Percentiles rank a stretch among this genome's conserved stretches.
Conservation (phyloP, 2,888 invertebrate species). For the Parascotia fuliginaria region DNA sequence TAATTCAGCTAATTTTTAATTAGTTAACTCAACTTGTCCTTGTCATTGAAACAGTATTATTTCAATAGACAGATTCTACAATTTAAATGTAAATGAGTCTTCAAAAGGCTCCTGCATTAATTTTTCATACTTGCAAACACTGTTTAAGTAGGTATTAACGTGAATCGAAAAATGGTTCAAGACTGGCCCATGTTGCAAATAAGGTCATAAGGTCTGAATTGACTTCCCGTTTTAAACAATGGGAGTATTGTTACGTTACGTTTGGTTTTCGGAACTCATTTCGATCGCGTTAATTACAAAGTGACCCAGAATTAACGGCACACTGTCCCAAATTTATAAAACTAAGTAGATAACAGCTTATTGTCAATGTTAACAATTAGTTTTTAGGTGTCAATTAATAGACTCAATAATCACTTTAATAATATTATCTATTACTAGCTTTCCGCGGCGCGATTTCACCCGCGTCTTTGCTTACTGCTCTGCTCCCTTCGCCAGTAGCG, state of each 20-base stretch:
- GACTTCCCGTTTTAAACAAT: constrained; percentile 54
- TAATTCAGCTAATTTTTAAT: too few relatives aligned
- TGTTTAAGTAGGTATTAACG: neutral
- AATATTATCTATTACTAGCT: too few relatives aligned
- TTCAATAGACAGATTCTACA: too few relatives aligned
- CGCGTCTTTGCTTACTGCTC: too few relatives aligned
- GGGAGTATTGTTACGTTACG: constrained; percentile 48
- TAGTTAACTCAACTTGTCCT: too few relatives aligned
- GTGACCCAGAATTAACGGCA: constrained; percentile 33
- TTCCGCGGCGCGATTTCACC: too few relatives aligned
- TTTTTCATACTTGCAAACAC: neutral
- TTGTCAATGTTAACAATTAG: too few relatives aligned
- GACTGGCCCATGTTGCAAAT: constrained; percentile 23
- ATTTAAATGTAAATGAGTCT: too few relatives aligned
- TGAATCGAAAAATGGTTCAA: constrained; percentile 2
- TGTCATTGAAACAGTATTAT: too few relatives aligned
- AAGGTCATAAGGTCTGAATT: constrained; percentile 48
- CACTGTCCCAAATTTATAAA: constrained; percentile 40
- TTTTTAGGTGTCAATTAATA: too few relatives aligned
- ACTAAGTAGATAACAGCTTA: neutral
- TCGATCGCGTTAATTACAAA: constrained; percentile 45
- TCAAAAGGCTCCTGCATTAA: neutral
- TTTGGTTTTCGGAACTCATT: constrained; percentile 49
- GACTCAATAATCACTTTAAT: too few relatives aligned
- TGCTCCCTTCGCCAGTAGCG: too few relatives aligned